Percentiles rank a stretch among this genome's conserved stretches.
Conservation (phyloP, 2,113 vertebrate species). For the Motacilla tschutschensis region DNA sequence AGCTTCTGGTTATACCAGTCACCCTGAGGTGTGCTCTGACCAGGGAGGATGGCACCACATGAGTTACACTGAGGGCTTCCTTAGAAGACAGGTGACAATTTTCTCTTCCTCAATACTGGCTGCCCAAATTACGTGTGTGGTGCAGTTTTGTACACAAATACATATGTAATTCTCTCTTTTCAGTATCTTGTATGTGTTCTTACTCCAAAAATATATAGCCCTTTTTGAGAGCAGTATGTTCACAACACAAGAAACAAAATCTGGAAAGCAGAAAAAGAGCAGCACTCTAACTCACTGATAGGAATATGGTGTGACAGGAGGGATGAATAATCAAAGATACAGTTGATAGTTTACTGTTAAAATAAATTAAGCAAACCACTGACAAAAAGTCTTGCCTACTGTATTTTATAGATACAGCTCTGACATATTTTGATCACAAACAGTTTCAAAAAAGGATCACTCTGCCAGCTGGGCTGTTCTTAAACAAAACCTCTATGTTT, state of each 20-base stretch:
- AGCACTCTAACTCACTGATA: slow-evolving; percentile 36
- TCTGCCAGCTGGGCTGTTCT: slow-evolving; percentile 47
- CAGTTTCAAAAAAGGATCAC: slow-evolving; percentile 46
- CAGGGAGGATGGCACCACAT: not conserved
- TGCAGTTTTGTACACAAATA: not conserved
- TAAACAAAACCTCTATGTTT: slow-evolving; percentile 50
- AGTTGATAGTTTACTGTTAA: slow-evolving; percentile 57
- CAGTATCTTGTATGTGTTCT: not conserved
- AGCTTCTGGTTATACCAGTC: not conserved
- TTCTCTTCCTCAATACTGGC: not conserved
- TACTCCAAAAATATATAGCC: not conserved
- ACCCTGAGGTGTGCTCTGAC: not conserved
- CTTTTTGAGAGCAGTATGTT: slow-evolving; percentile 21
- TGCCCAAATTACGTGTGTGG: not conserved
- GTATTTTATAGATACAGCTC: slow-evolving; percentile 42
- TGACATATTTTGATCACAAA: slow-evolving; percentile 67
- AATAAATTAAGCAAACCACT: slow-evolving; percentile 56
- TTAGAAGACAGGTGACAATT: not conserved
- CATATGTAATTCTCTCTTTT: not conserved
- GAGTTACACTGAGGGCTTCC: not conserved
- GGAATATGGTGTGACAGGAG: slow-evolving; percentile 45
- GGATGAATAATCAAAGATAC: slow-evolving; percentile 60
- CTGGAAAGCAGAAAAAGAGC: slow-evolving; percentile 48
- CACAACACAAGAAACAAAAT: slow-evolving; percentile 18
- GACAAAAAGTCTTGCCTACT: slow-evolving; percentile 47